Conservation (phyloP, 2,113 vertebrate species). For the Gallinago media region DNA sequence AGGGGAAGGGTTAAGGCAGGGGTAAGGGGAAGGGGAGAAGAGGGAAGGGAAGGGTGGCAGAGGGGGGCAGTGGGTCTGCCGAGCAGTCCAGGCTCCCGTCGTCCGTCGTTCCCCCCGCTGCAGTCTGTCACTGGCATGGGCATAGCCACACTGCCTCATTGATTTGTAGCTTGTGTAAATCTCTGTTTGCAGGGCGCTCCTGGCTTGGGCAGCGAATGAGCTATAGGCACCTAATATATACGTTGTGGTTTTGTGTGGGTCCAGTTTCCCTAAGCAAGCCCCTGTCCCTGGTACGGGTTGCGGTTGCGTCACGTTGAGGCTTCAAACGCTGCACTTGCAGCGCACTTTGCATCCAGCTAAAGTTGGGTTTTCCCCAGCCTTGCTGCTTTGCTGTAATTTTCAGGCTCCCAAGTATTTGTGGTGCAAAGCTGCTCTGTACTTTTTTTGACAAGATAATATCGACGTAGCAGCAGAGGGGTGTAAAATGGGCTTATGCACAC, state of each 20-base stretch:
- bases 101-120: neutral
- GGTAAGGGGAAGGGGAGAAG: neutral
- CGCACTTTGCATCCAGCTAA: conserved; percentile 39
- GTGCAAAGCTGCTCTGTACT: conserved; percentile 30
- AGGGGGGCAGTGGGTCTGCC: neutral
- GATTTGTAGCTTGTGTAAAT: neutral
- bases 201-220: neutral
- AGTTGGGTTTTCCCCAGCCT: conserved; percentile 54
- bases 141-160: neutral
- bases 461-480: neutral
- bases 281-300: neutral
- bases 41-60: neutral
- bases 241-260: neutral
- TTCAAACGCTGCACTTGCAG: conserved; percentile 7
- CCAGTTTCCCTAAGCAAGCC: neutral
- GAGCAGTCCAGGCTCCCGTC: neutral
- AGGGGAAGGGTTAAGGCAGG: neutral
- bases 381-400: conserved; percentile 20
- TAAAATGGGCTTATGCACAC: conserved; percentile 17
- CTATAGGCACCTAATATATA: neutral
- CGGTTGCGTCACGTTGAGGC: conserved; percentile 23
- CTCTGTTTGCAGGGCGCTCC: neutral
- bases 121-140: neutral
- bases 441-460: conserved; percentile 40
- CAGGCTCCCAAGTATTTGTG: neutral